These are phyloP conservation scores for Ceratosolen fusciceps DNA, from an alignment of 1,140 invertebrate genomes.

Conservation along the genomic window DNA sequence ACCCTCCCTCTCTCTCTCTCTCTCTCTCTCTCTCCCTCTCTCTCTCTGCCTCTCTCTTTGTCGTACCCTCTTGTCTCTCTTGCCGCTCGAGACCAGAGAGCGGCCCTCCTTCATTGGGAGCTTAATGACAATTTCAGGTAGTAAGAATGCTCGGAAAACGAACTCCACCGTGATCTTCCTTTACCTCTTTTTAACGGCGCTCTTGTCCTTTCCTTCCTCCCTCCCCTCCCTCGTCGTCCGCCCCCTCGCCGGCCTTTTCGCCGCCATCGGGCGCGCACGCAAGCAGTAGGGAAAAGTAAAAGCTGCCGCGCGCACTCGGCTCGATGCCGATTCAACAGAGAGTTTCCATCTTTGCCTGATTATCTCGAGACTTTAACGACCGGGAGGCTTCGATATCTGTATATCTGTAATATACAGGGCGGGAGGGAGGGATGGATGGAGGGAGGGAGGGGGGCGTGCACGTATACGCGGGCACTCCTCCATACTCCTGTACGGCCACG, in stretches of 20 bases:
- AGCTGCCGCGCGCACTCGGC: slow-evolving; percentile 1
- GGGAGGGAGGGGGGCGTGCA: too few species aligned
- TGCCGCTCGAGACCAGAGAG: too few species aligned
- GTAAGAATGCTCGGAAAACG: slow-evolving; percentile 56
- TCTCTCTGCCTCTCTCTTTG: not conserved
- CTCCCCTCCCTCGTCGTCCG: slow-evolving; percentile 19
- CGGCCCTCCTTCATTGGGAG: slow-evolving; percentile 46
- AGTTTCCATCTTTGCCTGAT: slow-evolving; percentile 53
- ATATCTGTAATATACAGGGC: too few species aligned
- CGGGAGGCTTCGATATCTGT: not conserved
- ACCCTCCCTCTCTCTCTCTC: not conserved
- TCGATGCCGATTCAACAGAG: slow-evolving; percentile 54
- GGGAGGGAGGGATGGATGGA: too few species aligned
- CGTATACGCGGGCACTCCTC: not conserved
- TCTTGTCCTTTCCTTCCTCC: slow-evolving; percentile 31
- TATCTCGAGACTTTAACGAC: not conserved
- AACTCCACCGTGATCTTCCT: slow-evolving; percentile 46
- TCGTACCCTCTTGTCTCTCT: too few species aligned
- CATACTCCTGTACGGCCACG: not conserved
- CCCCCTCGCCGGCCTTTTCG: slow-evolving; percentile 2
- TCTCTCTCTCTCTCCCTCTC: not conserved
- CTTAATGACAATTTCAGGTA: slow-evolving; percentile 64
- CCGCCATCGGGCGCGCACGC: not conserved
- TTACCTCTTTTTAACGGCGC: slow-evolving; percentile 38
- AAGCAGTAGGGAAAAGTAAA: not conserved